A percentile compares a stretch with the other conserved stretches of the same genome.
Conservation (phyloP, 2,113 vertebrate species). For the Crotalus horridus region DNA sequence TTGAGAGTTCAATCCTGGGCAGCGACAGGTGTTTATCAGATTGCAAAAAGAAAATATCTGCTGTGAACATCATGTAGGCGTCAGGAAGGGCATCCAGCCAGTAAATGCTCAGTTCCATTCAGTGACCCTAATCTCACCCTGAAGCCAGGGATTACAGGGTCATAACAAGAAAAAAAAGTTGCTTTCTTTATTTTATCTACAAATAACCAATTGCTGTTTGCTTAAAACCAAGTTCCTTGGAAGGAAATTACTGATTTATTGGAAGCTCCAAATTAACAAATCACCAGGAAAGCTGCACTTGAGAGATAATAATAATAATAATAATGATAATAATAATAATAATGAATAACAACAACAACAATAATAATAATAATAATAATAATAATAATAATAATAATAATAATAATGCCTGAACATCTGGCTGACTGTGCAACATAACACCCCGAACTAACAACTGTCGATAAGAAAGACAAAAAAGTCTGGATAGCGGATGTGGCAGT, state of each 20-base stretch:
- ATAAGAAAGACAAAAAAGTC: no score
- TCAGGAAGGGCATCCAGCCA: not conserved
- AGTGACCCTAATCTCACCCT: not conserved
- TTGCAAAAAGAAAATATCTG: not conserved
- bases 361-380: no score
- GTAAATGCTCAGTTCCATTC: not conserved
- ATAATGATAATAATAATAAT: no score
- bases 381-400: no score
- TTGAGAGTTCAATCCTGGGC: not conserved
- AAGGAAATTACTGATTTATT: slow-evolving; percentile 61
- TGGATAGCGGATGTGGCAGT: no score
- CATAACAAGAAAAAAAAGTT: not conserved
- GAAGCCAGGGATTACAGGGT: not conserved
- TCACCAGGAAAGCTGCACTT: slow-evolving; percentile 34
- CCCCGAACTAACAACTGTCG: no score
- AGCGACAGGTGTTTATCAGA: not conserved
- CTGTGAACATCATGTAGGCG: not conserved
- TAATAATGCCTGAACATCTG: no score
- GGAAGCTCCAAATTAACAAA: slow-evolving; percentile 48
- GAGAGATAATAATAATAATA: slow-evolving; percentile 17
- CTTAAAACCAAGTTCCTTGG: slow-evolving; percentile 56
- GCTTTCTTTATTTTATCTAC: not conserved
- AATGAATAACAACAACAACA: no score
- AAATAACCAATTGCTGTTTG: slow-evolving; percentile 31
- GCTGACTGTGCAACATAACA: no score